phyloP scores from a whole-genome alignment of 2,797 vertebrate species.

The Sebastes kiyomatsui region DNA sequence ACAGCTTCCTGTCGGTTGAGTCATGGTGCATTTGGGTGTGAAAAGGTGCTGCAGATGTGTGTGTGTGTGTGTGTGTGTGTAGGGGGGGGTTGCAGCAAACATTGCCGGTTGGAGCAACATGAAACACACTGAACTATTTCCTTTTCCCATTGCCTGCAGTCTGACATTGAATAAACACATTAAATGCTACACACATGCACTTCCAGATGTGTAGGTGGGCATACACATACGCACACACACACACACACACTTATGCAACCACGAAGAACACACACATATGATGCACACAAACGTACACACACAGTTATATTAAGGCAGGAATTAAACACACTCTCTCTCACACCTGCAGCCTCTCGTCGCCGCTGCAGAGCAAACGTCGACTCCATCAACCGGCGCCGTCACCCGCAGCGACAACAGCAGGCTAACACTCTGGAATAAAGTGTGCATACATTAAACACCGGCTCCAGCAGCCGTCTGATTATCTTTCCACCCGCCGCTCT shows the following conservation, averaged over 20 bases:
- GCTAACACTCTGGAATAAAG: conserved; percentile 6
- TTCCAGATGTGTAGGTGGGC: neutral
- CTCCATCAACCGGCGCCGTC: conserved; percentile 23
- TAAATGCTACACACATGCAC: neutral
- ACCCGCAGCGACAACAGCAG: conserved; percentile 35
- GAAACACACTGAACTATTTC: conserved; percentile 18
- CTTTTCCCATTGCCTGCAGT: conserved; percentile 8
- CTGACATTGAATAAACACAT: neutral
- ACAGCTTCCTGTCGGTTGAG: neutral
- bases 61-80: neutral
- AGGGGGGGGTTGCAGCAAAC: neutral
- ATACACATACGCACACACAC: too few relatives aligned
- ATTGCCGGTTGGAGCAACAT: neutral
- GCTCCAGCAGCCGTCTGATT: neutral
- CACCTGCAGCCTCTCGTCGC: conserved; percentile 1
- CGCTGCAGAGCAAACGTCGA: neutral
- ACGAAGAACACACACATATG: neutral
- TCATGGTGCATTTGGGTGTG: conserved; percentile 30
- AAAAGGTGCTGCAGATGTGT: conserved; percentile 15
- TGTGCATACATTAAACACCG: conserved; percentile 14
- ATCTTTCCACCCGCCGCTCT: neutral
- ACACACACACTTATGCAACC: neutral
- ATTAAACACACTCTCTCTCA: conserved; percentile 5
- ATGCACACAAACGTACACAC: neutral
- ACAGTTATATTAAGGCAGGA: neutral